phyloP scores from a whole-genome alignment of 2,113 vertebrate species.

The Elgaria multicarinata region DNA sequence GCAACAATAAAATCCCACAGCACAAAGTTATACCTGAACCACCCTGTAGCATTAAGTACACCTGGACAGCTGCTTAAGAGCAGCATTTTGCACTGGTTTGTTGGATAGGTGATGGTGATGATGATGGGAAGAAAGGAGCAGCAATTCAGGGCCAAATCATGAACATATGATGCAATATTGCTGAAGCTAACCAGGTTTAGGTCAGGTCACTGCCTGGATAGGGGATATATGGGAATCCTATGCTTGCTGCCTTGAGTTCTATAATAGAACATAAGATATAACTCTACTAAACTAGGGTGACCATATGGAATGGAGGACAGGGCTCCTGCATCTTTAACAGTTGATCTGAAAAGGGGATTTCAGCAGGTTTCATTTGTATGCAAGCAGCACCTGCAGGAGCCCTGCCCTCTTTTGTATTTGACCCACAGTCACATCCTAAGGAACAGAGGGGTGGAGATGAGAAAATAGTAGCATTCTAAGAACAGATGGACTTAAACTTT shows the following conservation, averaged over 20 bases:
- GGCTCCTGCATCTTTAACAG: no score
- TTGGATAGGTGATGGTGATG: not conserved
- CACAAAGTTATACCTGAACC: not conserved
- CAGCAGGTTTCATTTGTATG: no score
- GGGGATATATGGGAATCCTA: not conserved
- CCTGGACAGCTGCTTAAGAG: not conserved
- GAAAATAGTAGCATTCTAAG: not conserved
- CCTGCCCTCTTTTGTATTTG: no score
- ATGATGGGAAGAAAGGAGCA: no score
- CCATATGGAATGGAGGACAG: no score
- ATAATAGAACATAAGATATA: not conserved
- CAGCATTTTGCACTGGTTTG: not conserved
- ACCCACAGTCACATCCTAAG: no score
- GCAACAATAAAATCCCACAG: not conserved
- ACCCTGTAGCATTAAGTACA: not conserved
- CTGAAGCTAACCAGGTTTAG: not conserved
- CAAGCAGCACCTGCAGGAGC: no score
- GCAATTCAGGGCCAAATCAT: not conserved
- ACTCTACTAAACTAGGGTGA: not conserved
- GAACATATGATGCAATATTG: not conserved
- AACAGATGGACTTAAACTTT: not conserved
- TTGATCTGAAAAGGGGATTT: no score
- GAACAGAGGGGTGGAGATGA: not conserved
- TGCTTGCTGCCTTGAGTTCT: not conserved
- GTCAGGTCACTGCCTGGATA: not conserved